Conservation (phyloP, 2,113 vertebrate genomes). For the Apeltes quadracus region DNA sequence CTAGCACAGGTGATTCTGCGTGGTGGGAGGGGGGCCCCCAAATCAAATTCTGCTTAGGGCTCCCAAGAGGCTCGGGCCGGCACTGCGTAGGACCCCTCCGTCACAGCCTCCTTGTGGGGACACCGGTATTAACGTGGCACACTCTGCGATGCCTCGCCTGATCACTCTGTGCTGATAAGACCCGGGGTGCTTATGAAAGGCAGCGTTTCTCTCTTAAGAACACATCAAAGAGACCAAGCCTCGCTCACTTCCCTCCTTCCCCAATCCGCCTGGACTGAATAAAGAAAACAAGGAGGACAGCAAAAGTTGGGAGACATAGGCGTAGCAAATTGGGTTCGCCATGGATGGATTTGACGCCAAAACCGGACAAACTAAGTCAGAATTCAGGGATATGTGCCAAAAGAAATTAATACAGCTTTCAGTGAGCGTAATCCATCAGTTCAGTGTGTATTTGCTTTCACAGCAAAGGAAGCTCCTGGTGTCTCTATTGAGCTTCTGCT, state of each 20-base stretch:
- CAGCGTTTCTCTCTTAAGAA: constrained; percentile 71
- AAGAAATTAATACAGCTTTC: constrained; percentile 73
- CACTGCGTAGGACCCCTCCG: constrained; percentile 15
- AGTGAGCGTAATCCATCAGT: constrained; percentile 64
- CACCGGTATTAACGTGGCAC: constrained; percentile 46
- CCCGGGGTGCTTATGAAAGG: constrained; percentile 61
- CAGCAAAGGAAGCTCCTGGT: constrained; percentile 21
- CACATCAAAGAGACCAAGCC: constrained; percentile 71
- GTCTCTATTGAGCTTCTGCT: constrained; percentile 51
- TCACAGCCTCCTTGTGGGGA: constrained; percentile 56
- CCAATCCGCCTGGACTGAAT: constrained; percentile 43
- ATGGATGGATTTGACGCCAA: constrained; percentile 64
- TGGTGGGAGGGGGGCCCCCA: no score
- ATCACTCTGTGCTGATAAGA: constrained; percentile 61
- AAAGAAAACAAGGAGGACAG: constrained; percentile 61
- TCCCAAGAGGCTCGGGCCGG: no score
- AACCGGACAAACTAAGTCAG: constrained; percentile 63
- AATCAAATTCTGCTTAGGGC: no score
- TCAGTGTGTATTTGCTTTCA: constrained; percentile 44
- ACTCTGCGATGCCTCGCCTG: constrained; percentile 50
- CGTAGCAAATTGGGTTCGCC: constrained; percentile 63
- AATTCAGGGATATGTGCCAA: constrained; percentile 75
- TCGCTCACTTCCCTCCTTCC: constrained; percentile 51
- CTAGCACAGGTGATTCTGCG: no score
- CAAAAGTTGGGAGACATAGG: constrained; percentile 56